Conservation (phyloP, 2,888 invertebrate genomes). For the Hemicrepidius hirtus region DNA sequence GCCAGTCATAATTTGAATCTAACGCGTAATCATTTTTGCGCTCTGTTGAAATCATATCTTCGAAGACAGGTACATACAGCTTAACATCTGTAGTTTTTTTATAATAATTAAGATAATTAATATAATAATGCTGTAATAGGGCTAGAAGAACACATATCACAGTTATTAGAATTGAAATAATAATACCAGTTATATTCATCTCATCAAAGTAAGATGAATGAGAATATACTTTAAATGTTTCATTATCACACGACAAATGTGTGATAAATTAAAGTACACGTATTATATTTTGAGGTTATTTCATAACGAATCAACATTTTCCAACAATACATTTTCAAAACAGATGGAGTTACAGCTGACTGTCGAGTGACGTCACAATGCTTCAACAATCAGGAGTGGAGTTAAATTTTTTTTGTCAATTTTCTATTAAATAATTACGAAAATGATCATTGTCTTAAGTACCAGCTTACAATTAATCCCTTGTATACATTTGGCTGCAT, state of each 20-base stretch:
- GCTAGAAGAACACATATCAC: slow-evolving; percentile 69
- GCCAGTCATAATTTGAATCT: slow-evolving; percentile 48
- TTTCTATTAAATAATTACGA: too few species aligned
- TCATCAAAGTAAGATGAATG: slow-evolving; percentile 41
- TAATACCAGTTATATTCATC: slow-evolving; percentile 56
- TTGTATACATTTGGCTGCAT: too few species aligned
- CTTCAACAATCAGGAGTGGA: too few species aligned
- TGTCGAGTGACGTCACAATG: too few species aligned
- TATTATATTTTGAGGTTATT: slow-evolving; percentile 33
- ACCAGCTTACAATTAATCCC: too few species aligned
- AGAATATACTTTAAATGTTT: slow-evolving; percentile 6
- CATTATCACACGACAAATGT: slow-evolving; percentile 37
- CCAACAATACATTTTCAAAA: too few species aligned
- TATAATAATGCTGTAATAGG: slow-evolving; percentile 68
- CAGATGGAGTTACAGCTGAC: too few species aligned
- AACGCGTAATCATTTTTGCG: slow-evolving; percentile 57
- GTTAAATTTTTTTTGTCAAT: too few species aligned
- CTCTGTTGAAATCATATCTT: slow-evolving; percentile 68
- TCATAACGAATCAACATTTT: too few species aligned
- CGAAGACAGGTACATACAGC: slow-evolving; percentile 66
- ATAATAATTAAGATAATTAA: slow-evolving; percentile 58
- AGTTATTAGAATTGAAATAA: slow-evolving; percentile 68
- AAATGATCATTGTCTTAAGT: too few species aligned
- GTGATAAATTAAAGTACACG: slow-evolving; percentile 25
- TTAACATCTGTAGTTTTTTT: slow-evolving; percentile 62